Percentiles rank a stretch among this genome's conserved stretches.
Conservation (phyloP, 2,888 invertebrate genomes). For the Dryocosmus kuriphilus region DNA sequence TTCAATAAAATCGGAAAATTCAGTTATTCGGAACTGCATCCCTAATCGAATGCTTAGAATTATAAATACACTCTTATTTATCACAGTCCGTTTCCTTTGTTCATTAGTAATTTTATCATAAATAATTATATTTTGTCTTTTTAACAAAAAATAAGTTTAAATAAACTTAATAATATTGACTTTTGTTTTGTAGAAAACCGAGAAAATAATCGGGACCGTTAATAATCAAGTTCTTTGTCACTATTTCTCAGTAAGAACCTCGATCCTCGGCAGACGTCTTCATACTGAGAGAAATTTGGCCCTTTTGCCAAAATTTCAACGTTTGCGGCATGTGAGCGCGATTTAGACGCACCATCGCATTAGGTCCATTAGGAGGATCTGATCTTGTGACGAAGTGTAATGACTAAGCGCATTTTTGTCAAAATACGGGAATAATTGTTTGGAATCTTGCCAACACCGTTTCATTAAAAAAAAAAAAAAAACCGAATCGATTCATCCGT, state of each 20-base stretch:
- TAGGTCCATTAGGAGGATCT: neutral
- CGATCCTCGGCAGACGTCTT: constrained; percentile 45
- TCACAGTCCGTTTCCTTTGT: constrained; percentile 1
- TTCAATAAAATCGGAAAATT: no score
- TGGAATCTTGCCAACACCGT: constrained; percentile 44
- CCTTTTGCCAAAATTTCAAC: constrained; percentile 45
- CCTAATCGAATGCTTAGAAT: neutral
- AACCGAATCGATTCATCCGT: neutral
- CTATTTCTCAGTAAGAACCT: constrained; percentile 36
- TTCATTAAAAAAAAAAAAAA: neutral
- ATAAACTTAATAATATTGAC: neutral
- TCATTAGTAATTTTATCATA: neutral
- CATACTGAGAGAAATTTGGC: constrained; percentile 46
- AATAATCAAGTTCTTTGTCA: neutral
- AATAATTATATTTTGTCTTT: neutral
- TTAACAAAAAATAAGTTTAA: neutral
- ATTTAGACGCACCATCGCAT: constrained; percentile 44
- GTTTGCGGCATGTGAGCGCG: constrained; percentile 49
- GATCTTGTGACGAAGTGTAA: constrained; percentile 33
- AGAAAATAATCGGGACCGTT: neutral
- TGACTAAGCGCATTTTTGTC: constrained; percentile 39
- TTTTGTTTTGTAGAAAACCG: neutral
- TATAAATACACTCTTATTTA: neutral
- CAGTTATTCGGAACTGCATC: no score
- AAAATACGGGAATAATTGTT: constrained; percentile 35